A percentile compares a stretch with the other conserved stretches of the same genome.
Conservation (phyloP, 2,888 invertebrate species). For the Gari tellinella region DNA sequence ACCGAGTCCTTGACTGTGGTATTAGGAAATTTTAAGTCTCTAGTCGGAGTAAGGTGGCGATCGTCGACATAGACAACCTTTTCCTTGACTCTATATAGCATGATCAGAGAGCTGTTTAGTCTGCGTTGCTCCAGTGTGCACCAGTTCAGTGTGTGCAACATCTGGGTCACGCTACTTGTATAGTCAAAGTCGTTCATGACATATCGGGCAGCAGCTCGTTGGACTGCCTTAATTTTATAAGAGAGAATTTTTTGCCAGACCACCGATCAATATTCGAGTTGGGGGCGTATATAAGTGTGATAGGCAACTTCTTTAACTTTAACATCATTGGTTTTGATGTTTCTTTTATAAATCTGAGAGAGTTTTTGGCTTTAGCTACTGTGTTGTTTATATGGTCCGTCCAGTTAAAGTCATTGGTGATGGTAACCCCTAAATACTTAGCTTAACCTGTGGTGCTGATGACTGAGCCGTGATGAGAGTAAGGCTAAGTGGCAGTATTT, state of each 20-base stretch:
- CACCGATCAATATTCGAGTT: slow-evolving; percentile 16
- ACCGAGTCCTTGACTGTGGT: no score
- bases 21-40: slow-evolving; percentile 1
- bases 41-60: slow-evolving; percentile 5
- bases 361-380: no score
- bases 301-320: slow-evolving; percentile 16
- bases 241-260: slow-evolving; percentile 13
- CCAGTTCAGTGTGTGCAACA: slow-evolving; percentile 11
- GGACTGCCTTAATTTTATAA: slow-evolving; percentile 10
- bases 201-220: slow-evolving; percentile 23
- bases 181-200: slow-evolving; percentile 2
- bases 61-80: slow-evolving; percentile 2
- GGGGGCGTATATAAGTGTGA: slow-evolving; percentile 19
- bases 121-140: slow-evolving; percentile 1
- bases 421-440: slow-evolving; percentile 5
- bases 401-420: slow-evolving; percentile 7
- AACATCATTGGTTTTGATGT: slow-evolving; percentile 6
- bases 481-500: no score
- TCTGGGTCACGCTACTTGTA: slow-evolving; percentile 10
- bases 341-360: slow-evolving; percentile 9
- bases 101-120: not conserved
- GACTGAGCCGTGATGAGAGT: no score
- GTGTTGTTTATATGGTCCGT: slow-evolving; percentile 5
- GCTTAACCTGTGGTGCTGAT: slow-evolving; percentile 9
- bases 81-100: slow-evolving; percentile 9